Evolutionary conservation across 35 echinoderm and acorn worm species (phyloP), one percentile per base, ranked within the genome.

Genomic region (Anneissia japonica): DNA sequence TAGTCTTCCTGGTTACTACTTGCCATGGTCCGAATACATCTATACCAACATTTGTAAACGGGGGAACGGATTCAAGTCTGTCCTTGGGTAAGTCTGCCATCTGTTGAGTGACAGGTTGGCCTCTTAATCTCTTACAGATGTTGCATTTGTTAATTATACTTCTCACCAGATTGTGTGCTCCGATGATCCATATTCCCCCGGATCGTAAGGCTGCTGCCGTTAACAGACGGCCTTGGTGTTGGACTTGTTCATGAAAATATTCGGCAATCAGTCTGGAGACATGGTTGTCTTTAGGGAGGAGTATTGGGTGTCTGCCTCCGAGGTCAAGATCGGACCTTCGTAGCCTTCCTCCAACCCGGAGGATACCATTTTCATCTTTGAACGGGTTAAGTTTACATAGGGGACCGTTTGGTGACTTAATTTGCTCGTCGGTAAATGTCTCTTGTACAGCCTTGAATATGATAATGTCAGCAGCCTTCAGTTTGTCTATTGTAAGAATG

Each of bases 41-140:
- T 29, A 81, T 75, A 45, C 21, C 86, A 81, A 75, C 40, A 38
- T 79, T 85, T 0, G 83, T 51, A 31, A 90, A 90, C 46, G 82
- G 88, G 6, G 82, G 35, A n/a, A 38, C 30, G 17, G 74, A 12
- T 72, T 84, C 89, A 2, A 79, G 30, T 56, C 89, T 32, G 73
- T 90, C 88, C 79, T 39, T 74, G 6, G 88, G 88, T 2, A 90
- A 74, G 26, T 90, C 88, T 29, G 88, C 88, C 88, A 90, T 84
- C n/a, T 85, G 76, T 88, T 88, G 74, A n/a, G 84, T 86, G 7
- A 86, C 21, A 30, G 45, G 45, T 41, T 10, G 5, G 1, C 26
- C 45, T 43, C 80, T 79, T 31, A 79, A 32, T 35, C 33, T 79
- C 35, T 35, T 79, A 21, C 77, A 79, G 1, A 35, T 79, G 29